Evolutionary conservation across 1,140 invertebrate genomes (phyloP).

Genomic region (Drosophila bocqueti): DNA sequence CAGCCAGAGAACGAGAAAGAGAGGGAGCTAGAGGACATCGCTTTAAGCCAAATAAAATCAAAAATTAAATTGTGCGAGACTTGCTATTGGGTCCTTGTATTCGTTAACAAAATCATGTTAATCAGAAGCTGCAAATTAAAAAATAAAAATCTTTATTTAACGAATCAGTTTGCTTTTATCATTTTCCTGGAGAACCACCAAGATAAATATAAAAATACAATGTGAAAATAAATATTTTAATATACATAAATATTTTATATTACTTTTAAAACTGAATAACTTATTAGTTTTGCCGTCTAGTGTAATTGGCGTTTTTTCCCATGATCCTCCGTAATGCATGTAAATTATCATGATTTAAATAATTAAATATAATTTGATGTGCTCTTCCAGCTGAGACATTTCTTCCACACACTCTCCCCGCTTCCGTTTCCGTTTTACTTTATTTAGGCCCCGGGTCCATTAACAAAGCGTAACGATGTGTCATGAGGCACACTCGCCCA

Average conservation of each 20-base stretch:
- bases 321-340: constrained; percentile 60
- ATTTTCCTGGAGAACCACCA: no score
- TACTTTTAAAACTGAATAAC: no score
- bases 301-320: background rate
- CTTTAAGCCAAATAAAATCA: constrained; percentile 50
- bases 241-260: no score
- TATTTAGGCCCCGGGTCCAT: constrained; percentile 66
- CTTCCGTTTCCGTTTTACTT: constrained; percentile 6
- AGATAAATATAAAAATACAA: background rate
- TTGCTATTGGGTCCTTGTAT: background rate
- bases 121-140: no score
- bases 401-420: constrained; percentile 7
- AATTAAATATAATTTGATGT: constrained; percentile 81
- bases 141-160: background rate
- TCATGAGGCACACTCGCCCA: constrained; percentile 53
- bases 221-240: background rate
- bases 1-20: background rate
- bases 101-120: background rate
- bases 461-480: constrained; percentile 83
- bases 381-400: constrained; percentile 53
- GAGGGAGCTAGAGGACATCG: background rate
- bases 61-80: constrained; percentile 51
- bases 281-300: no score
- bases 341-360: constrained; percentile 81
- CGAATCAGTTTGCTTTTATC: background rate